phyloP scores from a whole-genome alignment of 2,797 vertebrate genomes.

The Cryptoblepharus egeriae region DNA sequence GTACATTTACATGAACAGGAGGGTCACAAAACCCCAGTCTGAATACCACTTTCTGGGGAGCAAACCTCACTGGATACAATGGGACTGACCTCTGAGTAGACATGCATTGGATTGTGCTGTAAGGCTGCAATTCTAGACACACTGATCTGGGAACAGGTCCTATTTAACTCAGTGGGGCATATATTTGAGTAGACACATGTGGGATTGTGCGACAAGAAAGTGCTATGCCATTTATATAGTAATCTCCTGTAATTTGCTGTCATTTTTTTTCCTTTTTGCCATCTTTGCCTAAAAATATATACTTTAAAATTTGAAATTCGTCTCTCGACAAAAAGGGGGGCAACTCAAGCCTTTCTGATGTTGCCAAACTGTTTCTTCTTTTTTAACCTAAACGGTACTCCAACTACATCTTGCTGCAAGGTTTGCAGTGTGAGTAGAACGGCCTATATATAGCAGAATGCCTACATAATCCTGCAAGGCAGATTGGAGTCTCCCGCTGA shows the following conservation, averaged over 20 bases:
- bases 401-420: background rate
- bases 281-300: conserved; percentile 49
- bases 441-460: conserved; percentile 33
- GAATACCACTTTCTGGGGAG: too few relatives aligned
- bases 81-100: too few relatives aligned
- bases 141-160: too few relatives aligned
- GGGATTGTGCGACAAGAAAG: conserved; percentile 2
- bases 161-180: too few relatives aligned
- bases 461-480: conserved; percentile 8
- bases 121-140: too few relatives aligned
- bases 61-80: too few relatives aligned
- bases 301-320: conserved; percentile 32
- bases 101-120: too few relatives aligned
- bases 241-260: conserved; percentile 13
- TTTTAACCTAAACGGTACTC: conserved; percentile 34
- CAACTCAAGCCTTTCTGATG: background rate
- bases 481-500: conserved; percentile 32
- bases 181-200: too few relatives aligned
- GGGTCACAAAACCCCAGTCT: too few relatives aligned
- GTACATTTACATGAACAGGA: too few relatives aligned
- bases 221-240: conserved; percentile 40
- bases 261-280: background rate
- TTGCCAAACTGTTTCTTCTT: conserved; percentile 38
- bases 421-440: background rate
- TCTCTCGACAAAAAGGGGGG: background rate